Conservation (phyloP, 2,113 vertebrate species). For the Perca schrenkii region DNA sequence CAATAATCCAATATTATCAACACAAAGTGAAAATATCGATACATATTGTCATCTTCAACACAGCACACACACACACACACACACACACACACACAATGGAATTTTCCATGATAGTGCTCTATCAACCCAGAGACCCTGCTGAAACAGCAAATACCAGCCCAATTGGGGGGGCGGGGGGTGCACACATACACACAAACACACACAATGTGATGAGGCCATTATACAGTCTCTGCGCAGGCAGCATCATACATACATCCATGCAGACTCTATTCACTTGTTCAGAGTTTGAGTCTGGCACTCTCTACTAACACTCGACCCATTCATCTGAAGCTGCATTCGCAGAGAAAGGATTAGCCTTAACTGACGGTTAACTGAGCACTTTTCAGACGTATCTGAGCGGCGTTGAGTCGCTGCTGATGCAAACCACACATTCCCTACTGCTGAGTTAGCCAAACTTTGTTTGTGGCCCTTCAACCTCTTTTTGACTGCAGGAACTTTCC, state of each 20-base stretch:
- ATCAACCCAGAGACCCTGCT: slow-evolving; percentile 55
- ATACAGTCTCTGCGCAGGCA: neutral
- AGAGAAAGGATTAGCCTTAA: neutral
- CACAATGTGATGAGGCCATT: neutral
- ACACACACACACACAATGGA: too few relatives aligned
- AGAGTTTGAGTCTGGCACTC: slow-evolving; percentile 7
- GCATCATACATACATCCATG: neutral
- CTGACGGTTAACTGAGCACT: too few relatives aligned
- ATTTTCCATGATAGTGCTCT: slow-evolving; percentile 56
- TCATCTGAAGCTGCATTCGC: neutral
- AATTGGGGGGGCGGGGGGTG: neutral
- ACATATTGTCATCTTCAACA: too few relatives aligned
- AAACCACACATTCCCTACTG: too few relatives aligned
- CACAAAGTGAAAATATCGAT: too few relatives aligned
- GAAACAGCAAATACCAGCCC: slow-evolving; percentile 67
- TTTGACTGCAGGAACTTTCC: too few relatives aligned
- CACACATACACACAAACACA: neutral
- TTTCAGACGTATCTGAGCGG: neutral
- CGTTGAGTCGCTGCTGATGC: too few relatives aligned
- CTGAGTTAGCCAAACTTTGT: too few relatives aligned
- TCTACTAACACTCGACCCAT: neutral
- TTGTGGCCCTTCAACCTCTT: too few relatives aligned
- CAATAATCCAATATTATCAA: too few relatives aligned
- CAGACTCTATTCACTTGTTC: slow-evolving; percentile 14
- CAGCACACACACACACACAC: too few relatives aligned